A percentile compares a stretch with the other conserved stretches of the same genome.
Conservation (phyloP, 2,888 invertebrate genomes). For the Sphaerophoria rueppellii region DNA sequence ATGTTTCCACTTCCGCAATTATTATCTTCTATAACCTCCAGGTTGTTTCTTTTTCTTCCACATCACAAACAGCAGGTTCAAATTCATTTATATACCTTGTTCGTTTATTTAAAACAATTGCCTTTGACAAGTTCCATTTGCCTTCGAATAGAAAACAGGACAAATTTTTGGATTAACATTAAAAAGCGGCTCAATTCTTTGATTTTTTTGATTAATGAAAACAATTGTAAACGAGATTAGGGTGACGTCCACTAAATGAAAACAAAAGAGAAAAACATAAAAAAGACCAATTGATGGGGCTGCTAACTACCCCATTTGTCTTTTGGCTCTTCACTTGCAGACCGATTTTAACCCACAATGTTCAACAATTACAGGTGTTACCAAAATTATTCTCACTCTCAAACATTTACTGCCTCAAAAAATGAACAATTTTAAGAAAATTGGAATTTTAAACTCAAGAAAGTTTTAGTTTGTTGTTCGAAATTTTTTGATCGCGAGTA, state of each 20-base stretch:
- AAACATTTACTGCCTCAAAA: background rate
- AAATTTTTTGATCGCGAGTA: too few species aligned
- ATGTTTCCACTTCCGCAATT: too few species aligned
- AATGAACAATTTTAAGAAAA: too few species aligned
- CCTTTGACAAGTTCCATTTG: conserved; percentile 6
- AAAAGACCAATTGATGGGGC: background rate
- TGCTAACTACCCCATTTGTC: conserved; percentile 54
- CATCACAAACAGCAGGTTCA: too few species aligned
- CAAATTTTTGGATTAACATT: background rate
- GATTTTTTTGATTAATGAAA: conserved; percentile 58
- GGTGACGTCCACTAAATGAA: conserved; percentile 40
- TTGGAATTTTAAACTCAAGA: background rate
- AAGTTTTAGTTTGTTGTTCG: background rate
- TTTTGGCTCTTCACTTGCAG: conserved; percentile 1
- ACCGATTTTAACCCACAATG: background rate
- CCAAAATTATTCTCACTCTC: conserved; percentile 7
- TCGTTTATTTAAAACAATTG: background rate
- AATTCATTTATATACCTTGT: too few species aligned
- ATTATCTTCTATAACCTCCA: too few species aligned
- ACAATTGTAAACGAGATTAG: conserved; percentile 38
- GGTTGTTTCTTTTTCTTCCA: too few species aligned
- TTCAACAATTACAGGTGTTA: background rate
- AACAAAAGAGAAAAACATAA: conserved; percentile 27
- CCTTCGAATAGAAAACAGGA: background rate
- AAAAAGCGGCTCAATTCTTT: conserved; percentile 6